These are phyloP conservation scores for Platycheirus albimanus DNA, from an alignment of 2,888 invertebrate genomes.

Conservation along the genomic window DNA sequence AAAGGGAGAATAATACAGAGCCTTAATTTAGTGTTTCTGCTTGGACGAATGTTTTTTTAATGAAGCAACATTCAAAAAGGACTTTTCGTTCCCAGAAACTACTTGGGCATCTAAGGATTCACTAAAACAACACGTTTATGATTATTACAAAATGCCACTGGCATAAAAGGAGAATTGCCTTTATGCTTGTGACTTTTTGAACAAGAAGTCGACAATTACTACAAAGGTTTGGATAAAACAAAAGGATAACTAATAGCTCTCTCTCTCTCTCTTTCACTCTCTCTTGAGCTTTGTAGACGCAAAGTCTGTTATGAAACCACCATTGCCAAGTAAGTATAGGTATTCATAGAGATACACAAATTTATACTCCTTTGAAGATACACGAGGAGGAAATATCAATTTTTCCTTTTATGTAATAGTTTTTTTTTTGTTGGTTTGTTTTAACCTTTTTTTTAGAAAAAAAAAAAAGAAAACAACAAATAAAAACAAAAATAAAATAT, in stretches of 20 bases:
- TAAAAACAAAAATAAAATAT: neutral
- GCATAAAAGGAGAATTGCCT: neutral
- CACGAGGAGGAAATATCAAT: slow-evolving; percentile 10
- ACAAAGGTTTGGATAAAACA: neutral
- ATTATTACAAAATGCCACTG: neutral
- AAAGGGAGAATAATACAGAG: neutral
- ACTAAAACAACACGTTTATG: neutral
- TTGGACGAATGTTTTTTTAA: slow-evolving; percentile 19
- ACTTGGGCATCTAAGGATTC: neutral
- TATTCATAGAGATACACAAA: slow-evolving; percentile 9
- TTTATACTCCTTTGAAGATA: neutral
- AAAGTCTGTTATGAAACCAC: neutral
- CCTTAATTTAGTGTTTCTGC: neutral
- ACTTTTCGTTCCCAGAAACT: neutral
- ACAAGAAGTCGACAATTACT: neutral
- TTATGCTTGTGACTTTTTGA: neutral
- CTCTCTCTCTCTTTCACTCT: neutral
- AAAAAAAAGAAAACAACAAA: neutral
- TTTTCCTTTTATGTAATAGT: slow-evolving; percentile 7
- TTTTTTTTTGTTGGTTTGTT: neutral
- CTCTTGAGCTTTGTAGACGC: neutral
- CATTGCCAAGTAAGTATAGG: slow-evolving; percentile 4
- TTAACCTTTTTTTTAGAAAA: neutral
- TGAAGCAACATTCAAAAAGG: slow-evolving; percentile 10
- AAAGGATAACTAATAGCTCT: neutral